A percentile compares a stretch with the other conserved stretches of the same genome.
phyloP scores from a whole-genome alignment of 2,113 vertebrate genomes.

The Hylia prasina region DNA sequence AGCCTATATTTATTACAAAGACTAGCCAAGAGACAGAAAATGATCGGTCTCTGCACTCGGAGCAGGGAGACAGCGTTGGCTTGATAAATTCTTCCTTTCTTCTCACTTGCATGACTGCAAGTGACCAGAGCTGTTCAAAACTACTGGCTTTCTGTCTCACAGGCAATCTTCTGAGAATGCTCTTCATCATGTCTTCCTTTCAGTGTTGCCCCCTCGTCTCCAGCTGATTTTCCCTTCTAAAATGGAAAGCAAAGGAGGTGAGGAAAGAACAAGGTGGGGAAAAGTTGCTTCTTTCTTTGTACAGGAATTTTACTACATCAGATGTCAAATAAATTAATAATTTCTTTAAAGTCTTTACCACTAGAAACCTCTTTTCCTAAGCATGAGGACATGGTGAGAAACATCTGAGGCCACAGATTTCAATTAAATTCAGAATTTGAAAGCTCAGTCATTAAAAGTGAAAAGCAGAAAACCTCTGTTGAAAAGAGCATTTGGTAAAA shows the following conservation, averaged over 20 bases:
- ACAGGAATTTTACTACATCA: neutral
- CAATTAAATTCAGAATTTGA: neutral
- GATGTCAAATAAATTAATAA: neutral
- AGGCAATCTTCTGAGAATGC: neutral
- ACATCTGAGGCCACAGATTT: neutral
- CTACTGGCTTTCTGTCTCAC: neutral
- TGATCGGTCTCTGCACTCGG: conserved; percentile 57
- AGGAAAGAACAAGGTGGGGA: neutral
- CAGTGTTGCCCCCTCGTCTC: neutral
- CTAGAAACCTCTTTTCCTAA: neutral
- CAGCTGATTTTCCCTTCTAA: neutral
- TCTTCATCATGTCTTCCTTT: neutral
- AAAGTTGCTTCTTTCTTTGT: neutral
- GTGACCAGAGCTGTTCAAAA: conserved; percentile 58
- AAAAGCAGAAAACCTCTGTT: neutral
- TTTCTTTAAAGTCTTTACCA: neutral
- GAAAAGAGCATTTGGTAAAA: neutral
- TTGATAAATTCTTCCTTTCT: conserved; percentile 72
- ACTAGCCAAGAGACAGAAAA: conserved; percentile 80
- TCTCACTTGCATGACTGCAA: conserved; percentile 1
- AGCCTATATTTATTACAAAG: conserved; percentile 79
- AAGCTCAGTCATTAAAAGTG: neutral
- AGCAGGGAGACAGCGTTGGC: conserved; percentile 23
- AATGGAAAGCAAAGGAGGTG: neutral
- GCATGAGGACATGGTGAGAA: neutral